Evolutionary conservation across 2,888 invertebrate genomes (phyloP), one percentile per base, ranked within the genome.

Genomic region (Drosophila niveifrons): DNA sequence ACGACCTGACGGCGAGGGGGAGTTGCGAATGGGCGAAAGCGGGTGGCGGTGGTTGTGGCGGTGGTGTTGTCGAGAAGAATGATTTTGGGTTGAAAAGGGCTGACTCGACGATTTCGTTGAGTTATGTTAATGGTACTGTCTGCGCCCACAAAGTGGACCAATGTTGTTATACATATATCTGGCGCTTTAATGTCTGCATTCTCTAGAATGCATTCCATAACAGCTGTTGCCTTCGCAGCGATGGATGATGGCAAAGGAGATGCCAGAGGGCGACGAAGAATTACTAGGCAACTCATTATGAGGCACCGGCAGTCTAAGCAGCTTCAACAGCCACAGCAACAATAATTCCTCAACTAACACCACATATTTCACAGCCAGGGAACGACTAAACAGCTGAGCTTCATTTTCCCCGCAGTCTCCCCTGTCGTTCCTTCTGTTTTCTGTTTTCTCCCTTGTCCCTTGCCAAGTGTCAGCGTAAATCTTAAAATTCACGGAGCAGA

Each of bases 381-480:
- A 72, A 73, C 66, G 72, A 71, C 67, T 75, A 85, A 83, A 79
- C 78, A 84, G 78, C 76, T 75, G 84, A 78, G 80, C 67, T 56
- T 67, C 28, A 41, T 18, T 15, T 36, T 6, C 43, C 48, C n/a
- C 44, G 10, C 6, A 4, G 23, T 23, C 23, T 23, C 23, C 23
- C 4, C 23, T 6, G 6, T 23, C 23, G 3, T 8, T 15, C 10
- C 2, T 23, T 23, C 53, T n/a, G 10, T 31, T 31, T n/a, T 31
- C 17, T 6, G 23, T 23, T 23, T 31, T 34, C 18, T 13, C 47
- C 46, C 31, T 13, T 18, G 51, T 48, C 48, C 61, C 57, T 39
- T 77, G 80, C 70, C 84, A 82, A 76, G 69, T 88, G 85, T 87
- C 85, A 77, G 86, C 82, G 87, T 88, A 86, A 86, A 86, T 88